Evolutionary conservation across 2,113 vertebrate genomes (phyloP).

Genomic region (Pseudois nayaur): DNA sequence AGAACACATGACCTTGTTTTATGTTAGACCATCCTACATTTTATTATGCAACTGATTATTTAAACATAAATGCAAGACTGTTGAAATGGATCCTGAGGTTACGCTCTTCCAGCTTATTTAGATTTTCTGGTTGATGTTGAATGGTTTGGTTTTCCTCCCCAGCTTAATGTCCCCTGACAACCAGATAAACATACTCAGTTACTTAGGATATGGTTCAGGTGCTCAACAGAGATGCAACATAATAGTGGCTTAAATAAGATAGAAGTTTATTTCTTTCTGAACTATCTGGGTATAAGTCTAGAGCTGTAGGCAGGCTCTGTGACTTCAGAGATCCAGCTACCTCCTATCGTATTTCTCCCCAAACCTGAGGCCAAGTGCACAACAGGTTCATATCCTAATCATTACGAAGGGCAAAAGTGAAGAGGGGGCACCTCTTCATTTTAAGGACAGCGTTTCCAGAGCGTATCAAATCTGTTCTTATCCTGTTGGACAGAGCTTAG

Average conservation of each 20-base stretch:
- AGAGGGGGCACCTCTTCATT: not conserved
- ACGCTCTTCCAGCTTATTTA: not conserved
- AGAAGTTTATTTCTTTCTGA: not conserved
- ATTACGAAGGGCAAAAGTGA: not conserved
- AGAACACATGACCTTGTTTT: not conserved
- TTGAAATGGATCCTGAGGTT: not conserved
- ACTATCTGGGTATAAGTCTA: not conserved
- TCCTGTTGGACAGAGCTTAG: not conserved
- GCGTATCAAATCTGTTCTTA: not conserved
- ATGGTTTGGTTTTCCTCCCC: not conserved
- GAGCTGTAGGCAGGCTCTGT: not conserved
- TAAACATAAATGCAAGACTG: not conserved
- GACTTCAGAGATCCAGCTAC: not conserved
- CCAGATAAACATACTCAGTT: not conserved
- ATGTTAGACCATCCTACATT: not conserved
- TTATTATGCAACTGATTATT: slow-evolving; percentile 2
- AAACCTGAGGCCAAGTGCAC: not conserved
- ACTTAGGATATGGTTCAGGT: not conserved
- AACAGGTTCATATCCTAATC: not conserved
- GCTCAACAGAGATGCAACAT: not conserved
- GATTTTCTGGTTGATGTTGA: not conserved
- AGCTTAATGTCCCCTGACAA: not conserved
- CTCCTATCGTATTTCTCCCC: not conserved
- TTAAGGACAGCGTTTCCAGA: not conserved
- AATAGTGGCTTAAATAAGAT: not conserved